phyloP scores from a whole-genome alignment of 2,888 invertebrate genomes.

The Meandrusa payeni region DNA sequence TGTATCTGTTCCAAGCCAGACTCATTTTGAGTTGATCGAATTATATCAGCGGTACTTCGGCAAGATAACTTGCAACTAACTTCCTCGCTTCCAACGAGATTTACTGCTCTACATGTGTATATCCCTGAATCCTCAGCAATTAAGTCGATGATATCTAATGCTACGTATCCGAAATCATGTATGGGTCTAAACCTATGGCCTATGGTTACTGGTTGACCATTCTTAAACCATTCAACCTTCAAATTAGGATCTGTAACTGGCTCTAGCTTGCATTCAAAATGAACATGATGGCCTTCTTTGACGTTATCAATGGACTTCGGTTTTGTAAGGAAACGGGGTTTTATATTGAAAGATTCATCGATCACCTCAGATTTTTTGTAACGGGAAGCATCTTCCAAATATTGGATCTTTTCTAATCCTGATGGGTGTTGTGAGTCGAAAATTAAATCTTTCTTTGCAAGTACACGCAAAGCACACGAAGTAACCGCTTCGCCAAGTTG shows the following conservation, averaged over 20 bases:
- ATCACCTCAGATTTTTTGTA: constrained; percentile 91
- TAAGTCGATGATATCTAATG: constrained; percentile 96
- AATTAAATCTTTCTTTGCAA: constrained; percentile 93
- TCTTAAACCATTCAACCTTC: constrained; percentile 98
- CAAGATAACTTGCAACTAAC: constrained; percentile 87
- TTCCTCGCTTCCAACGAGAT: constrained; percentile 93
- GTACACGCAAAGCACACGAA: constrained; percentile 93
- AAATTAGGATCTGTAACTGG: constrained; percentile 98
- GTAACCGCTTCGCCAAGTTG: constrained; percentile 96
- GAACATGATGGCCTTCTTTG: constrained; percentile 94
- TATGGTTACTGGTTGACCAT: constrained; percentile 95
- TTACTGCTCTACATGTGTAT: constrained; percentile 96
- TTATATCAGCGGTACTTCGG: constrained; percentile 88
- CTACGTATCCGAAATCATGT: constrained; percentile 99
- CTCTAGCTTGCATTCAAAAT: constrained; percentile 98
- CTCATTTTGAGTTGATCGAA: constrained; percentile 93
- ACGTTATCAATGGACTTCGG: constrained; percentile 93
- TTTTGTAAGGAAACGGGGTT: constrained; percentile 91
- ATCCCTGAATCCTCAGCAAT: constrained; percentile 97
- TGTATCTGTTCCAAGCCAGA: constrained; percentile 94
- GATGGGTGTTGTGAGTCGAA: constrained; percentile 95
- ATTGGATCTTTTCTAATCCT: constrained; percentile 95
- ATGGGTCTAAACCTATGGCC: constrained; percentile 97
- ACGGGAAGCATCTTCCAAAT: constrained; percentile 92
- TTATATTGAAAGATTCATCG: constrained; percentile 91